These are phyloP conservation scores for Gari tellinella DNA, from an alignment of 2,888 invertebrate species.

Conservation along the genomic window DNA sequence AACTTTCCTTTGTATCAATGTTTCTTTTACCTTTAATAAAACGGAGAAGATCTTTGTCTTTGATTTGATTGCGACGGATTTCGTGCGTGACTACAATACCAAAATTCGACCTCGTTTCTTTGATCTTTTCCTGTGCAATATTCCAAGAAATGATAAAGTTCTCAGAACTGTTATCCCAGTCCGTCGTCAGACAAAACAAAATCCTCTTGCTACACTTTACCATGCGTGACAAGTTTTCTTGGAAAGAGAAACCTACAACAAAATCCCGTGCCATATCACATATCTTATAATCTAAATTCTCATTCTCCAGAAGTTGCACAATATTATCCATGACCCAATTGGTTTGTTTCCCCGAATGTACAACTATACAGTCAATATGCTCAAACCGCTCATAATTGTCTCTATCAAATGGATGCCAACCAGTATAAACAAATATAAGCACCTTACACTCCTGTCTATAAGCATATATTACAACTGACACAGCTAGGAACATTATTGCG, in stretches of 20 bases:
- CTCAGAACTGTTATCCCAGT: conserved; percentile 44
- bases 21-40: conserved; percentile 58
- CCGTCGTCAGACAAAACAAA: conserved; percentile 58
- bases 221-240: conserved; percentile 64
- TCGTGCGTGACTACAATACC: conserved; percentile 58
- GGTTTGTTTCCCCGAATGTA: conserved; percentile 50
- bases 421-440: conserved; percentile 64
- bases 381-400: conserved; percentile 52
- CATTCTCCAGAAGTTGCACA: conserved; percentile 48
- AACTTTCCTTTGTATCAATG: conserved; percentile 45
- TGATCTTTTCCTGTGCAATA: conserved; percentile 64
- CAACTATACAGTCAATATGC: conserved; percentile 57
- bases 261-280: conserved; percentile 63
- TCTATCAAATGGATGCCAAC: conserved; percentile 66
- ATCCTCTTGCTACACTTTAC: conserved; percentile 63
- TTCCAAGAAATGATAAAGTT: conserved; percentile 60
- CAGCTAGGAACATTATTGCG: conserved; percentile 28
- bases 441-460: conserved; percentile 66
- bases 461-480: conserved; percentile 34
- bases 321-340: conserved; percentile 62
- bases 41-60: conserved; percentile 58
- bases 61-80: conserved; percentile 31
- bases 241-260: conserved; percentile 61
- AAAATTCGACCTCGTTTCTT: conserved; percentile 59
- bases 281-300: conserved; percentile 49